A percentile compares a stretch with the other conserved stretches of the same genome.
These are phyloP conservation scores for Strix uralensis DNA, from an alignment of 2,113 vertebrate genomes.

Conservation along the genomic window DNA sequence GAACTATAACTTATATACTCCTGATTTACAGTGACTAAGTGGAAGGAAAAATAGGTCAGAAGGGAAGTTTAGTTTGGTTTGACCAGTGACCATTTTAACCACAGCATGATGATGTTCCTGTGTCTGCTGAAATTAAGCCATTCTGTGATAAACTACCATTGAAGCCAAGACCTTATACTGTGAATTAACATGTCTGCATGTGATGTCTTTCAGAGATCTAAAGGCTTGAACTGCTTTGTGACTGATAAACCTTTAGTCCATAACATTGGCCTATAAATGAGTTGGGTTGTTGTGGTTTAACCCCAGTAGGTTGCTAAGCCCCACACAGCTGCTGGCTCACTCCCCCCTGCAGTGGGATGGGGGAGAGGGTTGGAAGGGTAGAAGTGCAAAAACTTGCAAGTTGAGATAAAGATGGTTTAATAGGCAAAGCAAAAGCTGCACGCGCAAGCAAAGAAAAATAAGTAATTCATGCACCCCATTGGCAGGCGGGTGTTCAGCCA, in stretches of 20 bases:
- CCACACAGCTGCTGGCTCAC: background rate
- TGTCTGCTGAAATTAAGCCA: background rate
- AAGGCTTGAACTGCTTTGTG: background rate
- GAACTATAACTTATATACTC: background rate
- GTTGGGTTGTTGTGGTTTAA: background rate
- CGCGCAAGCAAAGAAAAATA: background rate
- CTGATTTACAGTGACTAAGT: background rate
- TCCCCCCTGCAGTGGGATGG: background rate
- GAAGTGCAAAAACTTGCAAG: background rate
- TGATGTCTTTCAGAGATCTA: background rate
- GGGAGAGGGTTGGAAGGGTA: background rate
- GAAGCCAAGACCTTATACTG: background rate
- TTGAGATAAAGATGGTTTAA: background rate
- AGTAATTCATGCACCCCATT: fast-evolving
- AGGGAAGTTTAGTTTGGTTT: background rate
- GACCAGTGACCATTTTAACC: background rate
- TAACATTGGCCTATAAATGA: background rate
- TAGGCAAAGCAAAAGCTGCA: background rate
- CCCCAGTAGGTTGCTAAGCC: background rate
- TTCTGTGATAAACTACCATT: background rate
- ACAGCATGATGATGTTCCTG: background rate
- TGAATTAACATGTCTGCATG: background rate
- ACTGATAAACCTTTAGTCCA: background rate
- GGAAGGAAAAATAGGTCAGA: background rate
- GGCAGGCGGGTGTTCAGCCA: background rate